These are phyloP conservation scores for Blastobasis lacticolella DNA, from an alignment of 2,888 invertebrate genomes.

Conservation along the genomic window DNA sequence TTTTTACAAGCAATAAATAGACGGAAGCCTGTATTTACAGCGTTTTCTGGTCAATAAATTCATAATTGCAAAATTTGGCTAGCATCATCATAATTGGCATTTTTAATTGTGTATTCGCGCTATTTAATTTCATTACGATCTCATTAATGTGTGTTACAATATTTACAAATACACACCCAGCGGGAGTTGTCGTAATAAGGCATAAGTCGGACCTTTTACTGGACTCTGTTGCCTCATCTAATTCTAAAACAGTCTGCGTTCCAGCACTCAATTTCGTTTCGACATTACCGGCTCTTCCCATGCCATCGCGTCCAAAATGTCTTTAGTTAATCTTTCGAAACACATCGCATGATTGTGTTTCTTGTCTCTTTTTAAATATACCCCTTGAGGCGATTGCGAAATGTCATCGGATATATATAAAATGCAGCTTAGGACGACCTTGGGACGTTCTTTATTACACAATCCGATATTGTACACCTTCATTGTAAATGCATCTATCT, in stretches of 20 bases:
- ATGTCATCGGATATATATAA: conserved; percentile 26
- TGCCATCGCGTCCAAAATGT: conserved; percentile 32
- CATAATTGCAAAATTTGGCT: background rate
- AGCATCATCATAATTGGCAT: conserved; percentile 14
- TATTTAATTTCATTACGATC: conserved; percentile 8
- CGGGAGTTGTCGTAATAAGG: conserved; percentile 6
- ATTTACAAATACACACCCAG: conserved; percentile 5
- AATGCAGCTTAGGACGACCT: conserved; percentile 28
- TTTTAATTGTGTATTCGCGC: conserved; percentile 7
- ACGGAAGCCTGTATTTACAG: background rate
- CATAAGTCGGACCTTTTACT: conserved; percentile 15
- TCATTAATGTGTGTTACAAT: conserved; percentile 14
- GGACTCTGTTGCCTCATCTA: conserved; percentile 38
- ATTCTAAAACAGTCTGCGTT: conserved; percentile 30
- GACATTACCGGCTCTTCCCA: conserved; percentile 34
- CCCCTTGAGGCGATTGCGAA: conserved; percentile 2
- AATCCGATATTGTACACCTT: conserved; percentile 15
- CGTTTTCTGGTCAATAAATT: background rate
- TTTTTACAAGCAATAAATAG: too few species aligned
- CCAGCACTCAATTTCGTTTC: conserved; percentile 39
- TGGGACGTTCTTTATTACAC: conserved; percentile 30
- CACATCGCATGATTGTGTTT: conserved; percentile 15
- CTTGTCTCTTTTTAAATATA: background rate
- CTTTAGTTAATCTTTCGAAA: conserved; percentile 25
- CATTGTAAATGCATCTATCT: background rate